Base-by-base conservation (phyloP, 2,888 invertebrate genomes). In the Tolmerus cingulatus region DNA sequence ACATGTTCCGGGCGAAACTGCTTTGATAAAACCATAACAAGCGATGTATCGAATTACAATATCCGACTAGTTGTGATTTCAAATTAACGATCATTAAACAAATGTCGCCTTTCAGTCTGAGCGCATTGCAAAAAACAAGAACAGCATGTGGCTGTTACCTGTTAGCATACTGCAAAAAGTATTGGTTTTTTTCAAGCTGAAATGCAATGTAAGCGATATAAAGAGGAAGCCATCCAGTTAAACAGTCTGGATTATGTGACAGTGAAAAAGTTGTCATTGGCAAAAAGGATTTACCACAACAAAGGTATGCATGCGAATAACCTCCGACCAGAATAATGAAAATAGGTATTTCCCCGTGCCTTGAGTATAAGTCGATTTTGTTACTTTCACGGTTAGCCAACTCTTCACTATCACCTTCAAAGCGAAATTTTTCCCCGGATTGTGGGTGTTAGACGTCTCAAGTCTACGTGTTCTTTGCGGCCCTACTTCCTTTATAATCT, bases 121-220 rank as follows among this genome's bases (percentile, higher is more conserved):
- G n/a, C 5, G 34, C 5, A 8, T 30, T 27, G n/a, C 84, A 66
- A 74, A 74, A 84, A 84, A 46, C 5, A 27, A 74, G 37, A 12
- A 30, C 27, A 66, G 84, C 84, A 74, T 84, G 84, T 84, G 84
- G 84, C 74, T 74, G 57, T 66, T 55, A 84, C 84, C 84, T 84
- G 84, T 84, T 84, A 84, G 23, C 55, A 43, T 7, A 81, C 37
- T 46, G 30, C 51, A 81, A 55, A 81, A 81, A 81, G 55, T 78
- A 30, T 34, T 30, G 84, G 19, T n/a, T 84, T 84, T 84, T 84
- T 37, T 8, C 57, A 46, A 40, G 37, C 46, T 2, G 89, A 89
- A 90, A 90, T 92, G 92, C 91, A 92, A 92, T 92, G 92, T 91
- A 92, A 92, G 91, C 91, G 93, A 92, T 91, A 91, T 91, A 89